phyloP scores from a whole-genome alignment of 2,888 invertebrate species.

The Pardosa pseudoannulata region DNA sequence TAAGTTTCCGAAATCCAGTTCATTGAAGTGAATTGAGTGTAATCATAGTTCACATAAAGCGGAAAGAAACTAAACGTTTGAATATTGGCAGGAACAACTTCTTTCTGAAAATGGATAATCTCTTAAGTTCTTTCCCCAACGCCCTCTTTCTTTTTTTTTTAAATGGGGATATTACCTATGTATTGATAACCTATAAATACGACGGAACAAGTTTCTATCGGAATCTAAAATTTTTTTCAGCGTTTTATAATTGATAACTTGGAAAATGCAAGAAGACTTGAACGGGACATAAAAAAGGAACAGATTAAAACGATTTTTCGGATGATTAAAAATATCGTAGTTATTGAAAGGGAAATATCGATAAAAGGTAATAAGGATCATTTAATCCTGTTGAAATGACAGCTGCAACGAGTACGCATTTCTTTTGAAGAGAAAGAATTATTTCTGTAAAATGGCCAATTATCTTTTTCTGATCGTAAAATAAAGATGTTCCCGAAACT shows the following conservation, averaged over 20 bases:
- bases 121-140: too few relatives aligned
- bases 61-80: too few relatives aligned
- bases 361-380: neutral
- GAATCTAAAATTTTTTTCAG: neutral
- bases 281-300: neutral
- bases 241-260: neutral
- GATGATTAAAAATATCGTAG: neutral
- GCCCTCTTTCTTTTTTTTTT: neutral
- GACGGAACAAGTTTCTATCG: neutral
- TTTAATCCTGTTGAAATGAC: neutral
- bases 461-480: neutral
- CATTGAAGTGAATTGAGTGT: too few relatives aligned
- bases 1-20: too few relatives aligned
- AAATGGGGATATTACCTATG: neutral
- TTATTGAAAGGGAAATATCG: neutral
- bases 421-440: neutral
- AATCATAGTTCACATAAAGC: too few relatives aligned
- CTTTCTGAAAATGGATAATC: too few relatives aligned
- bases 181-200: neutral
- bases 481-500: neutral
- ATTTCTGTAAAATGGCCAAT: neutral
- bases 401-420: neutral
- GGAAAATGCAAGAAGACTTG: neutral
- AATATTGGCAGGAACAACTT: too few relatives aligned
- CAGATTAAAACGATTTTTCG: neutral